Evolutionary conservation across 2,113 vertebrate genomes (phyloP).

Genomic region (Peromyscus polionotus): DNA sequence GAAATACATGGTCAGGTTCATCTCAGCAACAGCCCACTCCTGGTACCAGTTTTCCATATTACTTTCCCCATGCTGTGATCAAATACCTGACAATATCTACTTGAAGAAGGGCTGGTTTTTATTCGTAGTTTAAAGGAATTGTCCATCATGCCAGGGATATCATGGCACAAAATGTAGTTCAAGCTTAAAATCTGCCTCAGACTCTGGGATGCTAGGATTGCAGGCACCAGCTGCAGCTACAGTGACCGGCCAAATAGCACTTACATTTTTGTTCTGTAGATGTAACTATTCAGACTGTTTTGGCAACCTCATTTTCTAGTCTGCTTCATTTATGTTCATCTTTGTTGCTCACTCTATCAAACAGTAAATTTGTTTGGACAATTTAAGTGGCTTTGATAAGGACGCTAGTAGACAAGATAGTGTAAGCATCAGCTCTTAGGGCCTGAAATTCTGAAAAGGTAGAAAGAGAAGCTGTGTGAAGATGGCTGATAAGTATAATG

Average conservation of each 20-base stretch:
- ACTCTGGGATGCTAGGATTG: no score
- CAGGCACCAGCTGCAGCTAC: neutral
- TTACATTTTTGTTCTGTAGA: neutral
- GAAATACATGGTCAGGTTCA: neutral
- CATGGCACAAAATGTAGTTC: neutral
- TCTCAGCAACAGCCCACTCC: neutral
- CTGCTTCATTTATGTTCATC: no score
- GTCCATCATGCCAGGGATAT: neutral
- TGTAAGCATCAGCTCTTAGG: neutral
- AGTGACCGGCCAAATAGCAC: neutral
- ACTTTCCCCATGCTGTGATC: neutral
- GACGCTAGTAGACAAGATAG: neutral
- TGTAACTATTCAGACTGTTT: neutral
- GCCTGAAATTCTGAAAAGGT: neutral
- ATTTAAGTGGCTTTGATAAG: neutral
- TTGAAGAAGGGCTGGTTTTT: neutral
- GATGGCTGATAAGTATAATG: neutral
- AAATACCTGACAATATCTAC: neutral
- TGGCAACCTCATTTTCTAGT: neutral
- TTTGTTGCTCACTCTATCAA: neutral
- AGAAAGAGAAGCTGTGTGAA: neutral
- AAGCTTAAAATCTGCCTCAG: neutral
- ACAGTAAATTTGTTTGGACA: neutral
- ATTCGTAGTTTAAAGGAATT: neutral
- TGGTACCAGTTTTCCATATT: neutral